Conservation (phyloP, 2,888 invertebrate genomes). For the Cryptocheilus praepositus region DNA sequence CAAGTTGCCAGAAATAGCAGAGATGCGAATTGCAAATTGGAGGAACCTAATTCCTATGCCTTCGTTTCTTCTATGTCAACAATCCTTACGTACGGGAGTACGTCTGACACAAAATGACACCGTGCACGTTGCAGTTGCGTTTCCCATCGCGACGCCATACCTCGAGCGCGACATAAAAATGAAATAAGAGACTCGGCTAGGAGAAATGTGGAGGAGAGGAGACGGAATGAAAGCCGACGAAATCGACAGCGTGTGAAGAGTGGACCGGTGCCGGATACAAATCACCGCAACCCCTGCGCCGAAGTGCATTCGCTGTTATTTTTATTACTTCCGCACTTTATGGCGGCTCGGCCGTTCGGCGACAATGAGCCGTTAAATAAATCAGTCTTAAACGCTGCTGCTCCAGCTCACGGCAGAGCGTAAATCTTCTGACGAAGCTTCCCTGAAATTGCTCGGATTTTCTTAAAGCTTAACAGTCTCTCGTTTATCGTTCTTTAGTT, state of each 20-base stretch:
- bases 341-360: constrained; percentile 18
- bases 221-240: constrained; percentile 24
- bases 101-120: too few relatives aligned
- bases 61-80: too few relatives aligned
- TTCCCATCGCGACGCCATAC: constrained; percentile 30
- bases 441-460: too few relatives aligned
- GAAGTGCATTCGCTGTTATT: constrained; percentile 29
- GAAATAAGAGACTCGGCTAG: constrained; percentile 24
- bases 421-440: too few relatives aligned
- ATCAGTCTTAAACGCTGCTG: constrained; percentile 13
- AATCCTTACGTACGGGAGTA: too few relatives aligned
- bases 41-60: too few relatives aligned
- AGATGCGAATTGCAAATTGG: too few relatives aligned
- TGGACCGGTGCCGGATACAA: constrained; percentile 43
- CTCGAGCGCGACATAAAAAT: constrained; percentile 41
- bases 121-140: neutral
- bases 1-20: too few relatives aligned
- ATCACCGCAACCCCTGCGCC: constrained; percentile 31
- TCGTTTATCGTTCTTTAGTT: too few relatives aligned
- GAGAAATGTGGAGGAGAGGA: constrained; percentile 12
- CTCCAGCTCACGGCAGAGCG: constrained; percentile 18
- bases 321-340: constrained; percentile 42
- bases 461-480: too few relatives aligned
- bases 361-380: constrained; percentile 24
- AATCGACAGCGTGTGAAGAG: constrained; percentile 52